These are phyloP conservation scores for Ctenicera cuprea DNA, from an alignment of 2,888 invertebrate species.

Conservation along the genomic window DNA sequence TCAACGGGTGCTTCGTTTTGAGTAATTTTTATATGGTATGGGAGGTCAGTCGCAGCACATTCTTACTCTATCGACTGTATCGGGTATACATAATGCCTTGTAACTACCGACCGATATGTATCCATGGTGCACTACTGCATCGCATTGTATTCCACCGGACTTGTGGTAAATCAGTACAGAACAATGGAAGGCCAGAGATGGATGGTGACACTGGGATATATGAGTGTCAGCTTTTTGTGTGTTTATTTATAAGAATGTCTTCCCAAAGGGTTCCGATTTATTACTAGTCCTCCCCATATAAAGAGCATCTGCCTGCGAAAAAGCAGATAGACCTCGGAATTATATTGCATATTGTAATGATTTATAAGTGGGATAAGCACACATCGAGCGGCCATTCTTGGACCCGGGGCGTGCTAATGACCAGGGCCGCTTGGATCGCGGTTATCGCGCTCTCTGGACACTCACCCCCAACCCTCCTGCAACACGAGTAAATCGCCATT, in stretches of 20 bases:
- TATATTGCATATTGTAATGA: conserved; percentile 75
- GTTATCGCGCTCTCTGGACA: conserved; percentile 65
- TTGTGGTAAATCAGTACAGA: conserved; percentile 68
- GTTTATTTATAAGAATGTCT: conserved; percentile 59
- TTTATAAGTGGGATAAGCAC: conserved; percentile 73
- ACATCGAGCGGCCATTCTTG: conserved; percentile 72
- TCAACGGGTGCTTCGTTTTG: background rate
- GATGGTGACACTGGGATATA: conserved; percentile 65
- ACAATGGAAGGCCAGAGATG: conserved; percentile 66
- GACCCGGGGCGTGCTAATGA: conserved; percentile 73
- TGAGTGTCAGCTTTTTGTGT: conserved; percentile 63
- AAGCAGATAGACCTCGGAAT: conserved; percentile 73
- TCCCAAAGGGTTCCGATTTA: conserved; percentile 63
- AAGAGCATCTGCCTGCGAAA: conserved; percentile 74
- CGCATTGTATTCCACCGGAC: conserved; percentile 67
- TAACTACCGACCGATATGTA: conserved; percentile 62
- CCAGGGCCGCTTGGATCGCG: conserved; percentile 72
- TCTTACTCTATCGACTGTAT: conserved; percentile 59
- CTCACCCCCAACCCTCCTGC: conserved; percentile 58
- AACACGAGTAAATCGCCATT: conserved; percentile 68
- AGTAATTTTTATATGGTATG: conserved; percentile 22
- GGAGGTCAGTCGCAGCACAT: conserved; percentile 56
- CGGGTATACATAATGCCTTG: conserved; percentile 60
- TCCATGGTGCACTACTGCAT: conserved; percentile 67
- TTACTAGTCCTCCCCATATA: conserved; percentile 60